These are phyloP conservation scores for Macrocentrus cingulum DNA, from an alignment of 1,140 invertebrate genomes.

Conservation along the genomic window DNA sequence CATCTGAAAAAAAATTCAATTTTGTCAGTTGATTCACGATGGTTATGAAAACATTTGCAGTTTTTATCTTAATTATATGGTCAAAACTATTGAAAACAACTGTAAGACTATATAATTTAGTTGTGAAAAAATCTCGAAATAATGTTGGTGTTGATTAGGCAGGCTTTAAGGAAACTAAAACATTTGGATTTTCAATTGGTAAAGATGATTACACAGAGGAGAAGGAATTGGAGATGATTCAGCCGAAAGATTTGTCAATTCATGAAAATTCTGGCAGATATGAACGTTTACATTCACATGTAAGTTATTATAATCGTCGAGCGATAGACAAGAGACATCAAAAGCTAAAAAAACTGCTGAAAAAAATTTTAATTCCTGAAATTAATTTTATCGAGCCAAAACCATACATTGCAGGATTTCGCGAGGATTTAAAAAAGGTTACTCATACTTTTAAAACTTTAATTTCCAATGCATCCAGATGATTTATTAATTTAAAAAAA, in stretches of 20 bases:
- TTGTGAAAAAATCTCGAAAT: too few relatives aligned
- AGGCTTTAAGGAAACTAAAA: conserved; percentile 33
- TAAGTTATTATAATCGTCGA: conserved; percentile 39
- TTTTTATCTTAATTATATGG: too few relatives aligned
- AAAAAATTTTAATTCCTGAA: neutral
- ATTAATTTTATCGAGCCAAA: neutral
- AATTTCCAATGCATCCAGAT: too few relatives aligned
- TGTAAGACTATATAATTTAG: too few relatives aligned
- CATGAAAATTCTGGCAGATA: conserved; percentile 37
- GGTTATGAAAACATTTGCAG: conserved; percentile 14
- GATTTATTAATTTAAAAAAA: too few relatives aligned
- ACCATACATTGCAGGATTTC: neutral
- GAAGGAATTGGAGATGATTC: conserved; percentile 46
- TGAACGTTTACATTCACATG: conserved; percentile 41
- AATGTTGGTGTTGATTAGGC: too few relatives aligned
- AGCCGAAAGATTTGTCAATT: conserved; percentile 34
- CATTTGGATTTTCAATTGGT: conserved; percentile 37
- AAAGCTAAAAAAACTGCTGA: neutral
- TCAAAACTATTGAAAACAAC: too few relatives aligned
- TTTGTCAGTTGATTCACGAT: neutral
- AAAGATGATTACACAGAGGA: conserved; percentile 40
- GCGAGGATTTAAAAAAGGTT: conserved; percentile 7
- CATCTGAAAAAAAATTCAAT: conserved; percentile 40
- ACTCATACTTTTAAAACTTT: conserved; percentile 12
- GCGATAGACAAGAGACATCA: conserved; percentile 9